These are phyloP conservation scores for Eulemur macaco DNA, from an alignment of 2,113 vertebrate species.

Conservation along the genomic window DNA sequence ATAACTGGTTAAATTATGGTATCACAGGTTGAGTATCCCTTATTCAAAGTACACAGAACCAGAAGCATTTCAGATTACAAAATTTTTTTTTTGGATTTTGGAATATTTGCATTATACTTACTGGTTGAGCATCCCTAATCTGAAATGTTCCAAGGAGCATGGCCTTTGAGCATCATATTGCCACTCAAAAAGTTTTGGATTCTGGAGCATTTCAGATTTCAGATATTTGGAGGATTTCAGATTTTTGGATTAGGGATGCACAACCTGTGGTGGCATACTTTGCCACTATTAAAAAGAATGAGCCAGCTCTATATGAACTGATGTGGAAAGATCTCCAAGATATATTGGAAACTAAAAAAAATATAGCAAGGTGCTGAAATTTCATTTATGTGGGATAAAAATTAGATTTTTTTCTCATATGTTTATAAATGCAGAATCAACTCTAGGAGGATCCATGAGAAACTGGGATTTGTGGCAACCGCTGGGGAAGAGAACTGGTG, in stretches of 20 bases:
- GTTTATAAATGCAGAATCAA: conserved; percentile 29
- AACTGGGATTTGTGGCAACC: neutral
- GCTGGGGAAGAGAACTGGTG: neutral
- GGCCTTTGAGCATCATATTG: neutral
- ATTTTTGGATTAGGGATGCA: neutral
- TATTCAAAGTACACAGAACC: neutral
- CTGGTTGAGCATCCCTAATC: neutral
- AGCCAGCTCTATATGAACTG: neutral
- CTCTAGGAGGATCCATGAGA: neutral
- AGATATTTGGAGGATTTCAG: neutral
- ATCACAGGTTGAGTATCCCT: neutral
- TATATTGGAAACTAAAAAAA: neutral
- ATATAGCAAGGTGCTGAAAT: neutral
- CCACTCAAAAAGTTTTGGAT: neutral
- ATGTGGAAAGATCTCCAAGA: neutral
- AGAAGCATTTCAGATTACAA: neutral
- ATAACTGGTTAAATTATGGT: neutral
- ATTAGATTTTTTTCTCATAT: neutral
- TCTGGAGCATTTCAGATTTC: neutral
- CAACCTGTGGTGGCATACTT: neutral
- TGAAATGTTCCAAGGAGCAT: neutral
- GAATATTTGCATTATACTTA: neutral
- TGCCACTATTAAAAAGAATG: neutral
- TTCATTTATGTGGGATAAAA: neutral
- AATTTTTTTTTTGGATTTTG: neutral